A percentile compares a stretch with the other conserved stretches of the same genome.
phyloP scores from a whole-genome alignment of 2,113 vertebrate species.

The Pterophyllum scalare region DNA sequence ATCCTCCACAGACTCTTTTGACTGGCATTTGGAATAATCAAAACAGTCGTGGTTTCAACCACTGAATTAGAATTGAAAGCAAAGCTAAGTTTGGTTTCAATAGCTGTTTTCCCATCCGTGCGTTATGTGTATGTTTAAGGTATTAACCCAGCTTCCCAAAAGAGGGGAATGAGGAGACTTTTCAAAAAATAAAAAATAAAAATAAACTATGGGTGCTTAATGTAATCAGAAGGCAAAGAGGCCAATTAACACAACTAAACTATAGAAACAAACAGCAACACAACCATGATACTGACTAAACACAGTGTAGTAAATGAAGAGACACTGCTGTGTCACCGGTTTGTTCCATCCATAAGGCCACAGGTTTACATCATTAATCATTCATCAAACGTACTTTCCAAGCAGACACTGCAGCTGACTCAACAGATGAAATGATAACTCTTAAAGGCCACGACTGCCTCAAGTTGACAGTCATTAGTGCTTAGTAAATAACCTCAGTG shows the following conservation, averaged over 20 bases:
- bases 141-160: not conserved
- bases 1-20: conserved; percentile 10
- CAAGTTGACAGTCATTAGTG: conserved; percentile 11
- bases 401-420: conserved; percentile 17
- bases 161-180: not conserved
- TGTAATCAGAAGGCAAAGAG: not conserved
- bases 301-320: not conserved
- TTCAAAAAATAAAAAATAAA: not conserved
- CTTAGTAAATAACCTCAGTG: not conserved
- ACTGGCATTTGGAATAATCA: conserved; percentile 8
- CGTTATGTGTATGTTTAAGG: not conserved
- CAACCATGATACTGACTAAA: not conserved
- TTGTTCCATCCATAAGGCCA: conserved; percentile 13
- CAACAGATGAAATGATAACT: conserved; percentile 39
- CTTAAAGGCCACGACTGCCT: not conserved
- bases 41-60: conserved; percentile 31
- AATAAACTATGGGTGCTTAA: not conserved
- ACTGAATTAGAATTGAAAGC: conserved; percentile 30
- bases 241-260: too few species aligned
- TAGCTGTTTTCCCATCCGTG: not conserved
- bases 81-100: conserved; percentile 26
- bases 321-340: not conserved
- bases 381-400: not conserved
- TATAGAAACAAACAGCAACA: not conserved
- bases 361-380: not conserved